Conservation (phyloP, 1,140 invertebrate species). For the Nilaparvata lugens region DNA sequence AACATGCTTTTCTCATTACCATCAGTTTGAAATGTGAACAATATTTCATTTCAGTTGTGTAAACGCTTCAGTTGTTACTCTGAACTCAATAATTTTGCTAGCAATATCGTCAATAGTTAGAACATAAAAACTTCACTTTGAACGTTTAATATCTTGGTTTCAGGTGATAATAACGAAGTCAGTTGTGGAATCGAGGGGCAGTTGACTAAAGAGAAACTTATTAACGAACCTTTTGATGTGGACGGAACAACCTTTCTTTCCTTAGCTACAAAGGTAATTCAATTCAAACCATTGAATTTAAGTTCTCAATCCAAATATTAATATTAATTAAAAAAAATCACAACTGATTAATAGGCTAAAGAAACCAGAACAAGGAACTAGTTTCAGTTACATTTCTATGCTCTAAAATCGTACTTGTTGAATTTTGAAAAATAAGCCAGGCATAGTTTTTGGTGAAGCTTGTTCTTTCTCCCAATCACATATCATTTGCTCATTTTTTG, state of each 20-base stretch:
- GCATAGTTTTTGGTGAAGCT: too few species aligned
- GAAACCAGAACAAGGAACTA: not conserved
- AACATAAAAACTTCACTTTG: not conserved
- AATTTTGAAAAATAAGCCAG: too few species aligned
- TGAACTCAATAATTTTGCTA: not conserved
- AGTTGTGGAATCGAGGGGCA: conserved; percentile 32
- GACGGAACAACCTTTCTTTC: conserved; percentile 49
- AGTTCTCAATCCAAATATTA: not conserved
- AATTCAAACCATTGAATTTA: not conserved
- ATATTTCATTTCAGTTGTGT: not conserved
- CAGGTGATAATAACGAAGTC: conserved; percentile 12
- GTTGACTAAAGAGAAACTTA: conserved; percentile 40
- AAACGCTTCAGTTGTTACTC: not conserved
- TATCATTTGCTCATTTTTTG: too few species aligned
- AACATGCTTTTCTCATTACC: too few species aligned
- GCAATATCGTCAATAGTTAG: not conserved
- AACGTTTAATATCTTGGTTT: not conserved
- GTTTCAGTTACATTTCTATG: too few species aligned
- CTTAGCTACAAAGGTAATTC: conserved; percentile 48
- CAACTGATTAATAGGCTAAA: not conserved
- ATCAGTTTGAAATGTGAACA: too few species aligned
- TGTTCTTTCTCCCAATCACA: too few species aligned
- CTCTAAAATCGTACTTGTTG: too few species aligned
- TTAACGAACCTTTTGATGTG: conserved; percentile 41
- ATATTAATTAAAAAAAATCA: not conserved